Conservation (phyloP, 1,140 invertebrate species). For the Oedothorax gibbosus region DNA sequence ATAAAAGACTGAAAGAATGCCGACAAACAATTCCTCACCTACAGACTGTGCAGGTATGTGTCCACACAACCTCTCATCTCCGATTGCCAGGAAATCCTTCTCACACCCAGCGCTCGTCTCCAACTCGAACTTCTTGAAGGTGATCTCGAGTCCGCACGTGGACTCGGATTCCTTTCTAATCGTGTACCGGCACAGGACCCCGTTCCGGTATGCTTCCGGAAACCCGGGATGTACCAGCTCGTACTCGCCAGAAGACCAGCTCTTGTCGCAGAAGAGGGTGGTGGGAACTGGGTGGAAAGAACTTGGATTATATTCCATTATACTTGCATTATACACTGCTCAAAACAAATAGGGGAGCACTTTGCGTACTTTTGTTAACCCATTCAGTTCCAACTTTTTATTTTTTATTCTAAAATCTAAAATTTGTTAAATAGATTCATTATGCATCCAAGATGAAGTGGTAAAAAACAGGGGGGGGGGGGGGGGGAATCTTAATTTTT, state of each 20-base stretch:
- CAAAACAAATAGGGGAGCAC: too few relatives aligned
- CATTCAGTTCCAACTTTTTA: too few relatives aligned
- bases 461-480: too few relatives aligned
- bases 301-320: too few relatives aligned
- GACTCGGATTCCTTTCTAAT: slow-evolving; percentile 45
- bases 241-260: slow-evolving; percentile 30
- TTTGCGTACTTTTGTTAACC: too few relatives aligned
- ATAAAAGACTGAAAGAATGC: neutral
- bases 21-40: slow-evolving; percentile 28
- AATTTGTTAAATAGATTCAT: too few relatives aligned
- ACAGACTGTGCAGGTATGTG: slow-evolving; percentile 35
- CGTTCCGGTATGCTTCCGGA: slow-evolving; percentile 60
- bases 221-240: slow-evolving; percentile 56
- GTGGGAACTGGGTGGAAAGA: neutral
- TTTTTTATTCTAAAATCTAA: too few relatives aligned
- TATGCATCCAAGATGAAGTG: too few relatives aligned
- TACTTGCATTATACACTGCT: too few relatives aligned
- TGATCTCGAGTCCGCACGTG: slow-evolving; percentile 64
- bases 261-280: slow-evolving; percentile 2
- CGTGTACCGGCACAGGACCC: slow-evolving; percentile 63
- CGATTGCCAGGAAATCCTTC: slow-evolving; percentile 64
- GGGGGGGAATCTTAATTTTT: too few relatives aligned
- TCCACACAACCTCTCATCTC: slow-evolving; percentile 64
- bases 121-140: slow-evolving; percentile 64
- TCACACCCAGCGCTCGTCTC: slow-evolving; percentile 63